phyloP scores from a whole-genome alignment of 2,113 vertebrate species.

The Ctenodactylus gundi region DNA sequence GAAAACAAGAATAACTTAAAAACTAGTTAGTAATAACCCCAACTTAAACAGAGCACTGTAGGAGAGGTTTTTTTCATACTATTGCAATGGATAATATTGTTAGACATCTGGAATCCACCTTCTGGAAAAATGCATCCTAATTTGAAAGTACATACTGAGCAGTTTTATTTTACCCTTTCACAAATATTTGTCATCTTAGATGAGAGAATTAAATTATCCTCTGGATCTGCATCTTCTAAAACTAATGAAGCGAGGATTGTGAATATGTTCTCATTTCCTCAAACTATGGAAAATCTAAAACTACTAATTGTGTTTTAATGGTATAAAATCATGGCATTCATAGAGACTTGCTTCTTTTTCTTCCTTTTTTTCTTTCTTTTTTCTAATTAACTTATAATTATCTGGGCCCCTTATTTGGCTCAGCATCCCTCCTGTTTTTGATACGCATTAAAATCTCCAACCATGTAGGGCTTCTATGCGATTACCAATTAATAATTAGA shows the following conservation, averaged over 20 bases:
- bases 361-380: neutral
- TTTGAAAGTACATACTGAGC: neutral
- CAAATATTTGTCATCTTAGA: constrained; percentile 60
- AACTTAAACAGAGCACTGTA: neutral
- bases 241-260: constrained; percentile 83
- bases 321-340: constrained; percentile 75
- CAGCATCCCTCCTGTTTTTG: constrained; percentile 71
- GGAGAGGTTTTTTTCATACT: neutral
- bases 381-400: constrained; percentile 78
- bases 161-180: constrained; percentile 10
- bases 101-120: neutral
- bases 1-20: neutral
- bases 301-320: constrained; percentile 86
- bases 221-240: constrained; percentile 78
- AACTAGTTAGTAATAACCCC: neutral
- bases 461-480: constrained; percentile 71
- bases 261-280: constrained; percentile 83
- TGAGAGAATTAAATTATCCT: constrained; percentile 73
- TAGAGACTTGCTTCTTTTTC: constrained; percentile 61
- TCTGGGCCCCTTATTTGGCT: constrained; percentile 71
- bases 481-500: constrained; percentile 79
- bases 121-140: neutral
- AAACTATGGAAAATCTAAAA: constrained; percentile 81
- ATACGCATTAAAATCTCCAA: constrained; percentile 59
- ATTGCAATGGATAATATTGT: neutral